A percentile compares a stretch with the other conserved stretches of the same genome.
Conservation (phyloP, 2,888 invertebrate species). For the Noctua comes region DNA sequence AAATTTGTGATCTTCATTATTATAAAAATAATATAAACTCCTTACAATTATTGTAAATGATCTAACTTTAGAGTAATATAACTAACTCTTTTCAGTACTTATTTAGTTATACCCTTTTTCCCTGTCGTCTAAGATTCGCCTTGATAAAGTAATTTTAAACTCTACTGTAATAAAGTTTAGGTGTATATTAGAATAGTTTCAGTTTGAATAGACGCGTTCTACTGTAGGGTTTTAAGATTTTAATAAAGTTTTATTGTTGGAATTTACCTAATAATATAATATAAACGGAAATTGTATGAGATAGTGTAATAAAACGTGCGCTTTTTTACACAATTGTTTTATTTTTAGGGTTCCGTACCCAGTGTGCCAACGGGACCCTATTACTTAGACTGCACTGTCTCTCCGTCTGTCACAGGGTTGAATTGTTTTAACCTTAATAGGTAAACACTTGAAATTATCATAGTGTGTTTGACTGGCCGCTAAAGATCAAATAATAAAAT, state of each 20-base stretch:
- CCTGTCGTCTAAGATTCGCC: conserved; percentile 69
- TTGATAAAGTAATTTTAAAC: conserved; percentile 69
- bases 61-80: conserved; percentile 52
- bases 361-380: not conserved
- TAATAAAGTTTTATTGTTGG: conserved; percentile 70
- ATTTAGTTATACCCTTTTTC: conserved; percentile 57
- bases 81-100: conserved; percentile 65
- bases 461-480: not conserved
- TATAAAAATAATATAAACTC: conserved; percentile 59
- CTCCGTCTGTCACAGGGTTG: not conserved
- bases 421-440: not conserved
- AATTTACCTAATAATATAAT: conserved; percentile 70
- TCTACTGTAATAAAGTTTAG: conserved; percentile 66
- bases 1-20: conserved; percentile 71
- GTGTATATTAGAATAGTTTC: conserved; percentile 66
- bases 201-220: conserved; percentile 72
- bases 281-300: conserved; percentile 73
- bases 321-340: conserved; percentile 72
- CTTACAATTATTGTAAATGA: conserved; percentile 63
- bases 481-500: not conserved
- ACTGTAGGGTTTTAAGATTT: conserved; percentile 64
- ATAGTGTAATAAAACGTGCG: conserved; percentile 78
- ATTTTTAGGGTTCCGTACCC: conserved; percentile 12
- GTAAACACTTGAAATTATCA: not conserved
- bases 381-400: not conserved